phyloP scores from a whole-genome alignment of 2,113 vertebrate species.

The Gallinago jamesoni region DNA sequence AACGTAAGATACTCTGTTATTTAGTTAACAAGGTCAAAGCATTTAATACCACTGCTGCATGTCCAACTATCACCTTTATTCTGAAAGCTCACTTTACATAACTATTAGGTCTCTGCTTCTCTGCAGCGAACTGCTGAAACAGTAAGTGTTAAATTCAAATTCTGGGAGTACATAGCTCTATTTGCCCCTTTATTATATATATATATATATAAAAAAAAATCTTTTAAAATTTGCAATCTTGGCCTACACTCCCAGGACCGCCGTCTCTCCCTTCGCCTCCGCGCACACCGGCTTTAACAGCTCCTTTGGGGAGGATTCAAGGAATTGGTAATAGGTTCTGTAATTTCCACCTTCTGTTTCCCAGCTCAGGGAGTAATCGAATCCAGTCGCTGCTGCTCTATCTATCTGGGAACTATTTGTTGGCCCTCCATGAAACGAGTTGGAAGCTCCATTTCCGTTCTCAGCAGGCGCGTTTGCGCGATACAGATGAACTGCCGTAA shows the following conservation, averaged over 20 bases:
- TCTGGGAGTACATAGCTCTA: neutral
- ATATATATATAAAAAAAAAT: too few species aligned
- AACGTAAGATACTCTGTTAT: neutral
- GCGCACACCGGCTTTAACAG: neutral
- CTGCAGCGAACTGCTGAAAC: neutral
- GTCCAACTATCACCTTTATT: neutral
- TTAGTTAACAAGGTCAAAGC: conserved; percentile 1
- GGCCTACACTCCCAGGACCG: neutral
- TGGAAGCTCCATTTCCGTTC: conserved; percentile 38
- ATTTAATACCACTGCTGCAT: neutral
- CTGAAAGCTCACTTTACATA: neutral
- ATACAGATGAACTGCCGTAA: conserved; percentile 19
- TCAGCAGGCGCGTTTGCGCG: neutral
- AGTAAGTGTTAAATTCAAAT: neutral
- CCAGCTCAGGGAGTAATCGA: conserved; percentile 31
- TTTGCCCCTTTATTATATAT: neutral
- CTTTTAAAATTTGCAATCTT: neutral
- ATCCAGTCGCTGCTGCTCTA: neutral
- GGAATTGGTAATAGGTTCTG: conserved; percentile 5
- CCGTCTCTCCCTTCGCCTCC: neutral
- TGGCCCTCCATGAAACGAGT: conserved; percentile 28
- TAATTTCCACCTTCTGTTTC: conserved; percentile 53
- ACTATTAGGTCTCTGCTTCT: neutral
- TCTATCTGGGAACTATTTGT: conserved; percentile 8
- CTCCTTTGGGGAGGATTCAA: neutral